Evolutionary conservation across 2,797 vertebrate genomes (phyloP).

Genomic region (Danio aesculapii): DNA sequence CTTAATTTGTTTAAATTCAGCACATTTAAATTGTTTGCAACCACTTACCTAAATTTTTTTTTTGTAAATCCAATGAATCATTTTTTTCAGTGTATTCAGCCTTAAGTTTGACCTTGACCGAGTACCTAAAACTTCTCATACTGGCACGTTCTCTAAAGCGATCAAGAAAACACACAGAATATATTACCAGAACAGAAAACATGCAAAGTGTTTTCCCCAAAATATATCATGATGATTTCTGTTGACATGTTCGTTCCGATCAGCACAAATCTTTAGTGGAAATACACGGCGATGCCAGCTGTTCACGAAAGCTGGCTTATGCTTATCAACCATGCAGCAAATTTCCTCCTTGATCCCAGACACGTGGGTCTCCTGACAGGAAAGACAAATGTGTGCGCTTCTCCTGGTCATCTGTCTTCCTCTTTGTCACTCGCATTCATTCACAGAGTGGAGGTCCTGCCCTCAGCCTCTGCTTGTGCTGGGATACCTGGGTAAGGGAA

Average conservation of each 20-base stretch:
- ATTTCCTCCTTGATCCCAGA: constrained; percentile 37
- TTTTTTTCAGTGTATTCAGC: constrained; percentile 33
- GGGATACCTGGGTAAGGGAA: constrained; percentile 85
- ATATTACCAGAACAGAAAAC: neutral
- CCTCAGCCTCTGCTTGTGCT: constrained; percentile 82
- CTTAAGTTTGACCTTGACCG: constrained; percentile 24
- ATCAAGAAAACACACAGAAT: neutral
- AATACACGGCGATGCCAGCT: constrained; percentile 44
- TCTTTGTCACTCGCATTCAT: constrained; percentile 45
- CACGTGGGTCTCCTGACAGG: constrained; percentile 35
- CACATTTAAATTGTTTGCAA: too few relatives aligned
- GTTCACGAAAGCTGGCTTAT: constrained; percentile 54
- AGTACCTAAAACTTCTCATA: neutral
- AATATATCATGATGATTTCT: constrained; percentile 28
- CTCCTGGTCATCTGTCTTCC: constrained; percentile 15
- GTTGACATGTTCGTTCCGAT: constrained; percentile 43
- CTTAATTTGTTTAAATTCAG: too few relatives aligned
- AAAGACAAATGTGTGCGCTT: constrained; percentile 3
- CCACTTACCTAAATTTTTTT: too few relatives aligned
- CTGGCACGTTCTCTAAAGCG: neutral
- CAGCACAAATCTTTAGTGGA: constrained; percentile 41
- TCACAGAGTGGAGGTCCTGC: constrained; percentile 80
- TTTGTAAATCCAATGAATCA: too few relatives aligned
- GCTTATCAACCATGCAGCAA: constrained; percentile 42
- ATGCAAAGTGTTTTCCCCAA: neutral